phyloP scores from a whole-genome alignment of 1,140 invertebrate genomes.

The Drosophila orosa region DNA sequence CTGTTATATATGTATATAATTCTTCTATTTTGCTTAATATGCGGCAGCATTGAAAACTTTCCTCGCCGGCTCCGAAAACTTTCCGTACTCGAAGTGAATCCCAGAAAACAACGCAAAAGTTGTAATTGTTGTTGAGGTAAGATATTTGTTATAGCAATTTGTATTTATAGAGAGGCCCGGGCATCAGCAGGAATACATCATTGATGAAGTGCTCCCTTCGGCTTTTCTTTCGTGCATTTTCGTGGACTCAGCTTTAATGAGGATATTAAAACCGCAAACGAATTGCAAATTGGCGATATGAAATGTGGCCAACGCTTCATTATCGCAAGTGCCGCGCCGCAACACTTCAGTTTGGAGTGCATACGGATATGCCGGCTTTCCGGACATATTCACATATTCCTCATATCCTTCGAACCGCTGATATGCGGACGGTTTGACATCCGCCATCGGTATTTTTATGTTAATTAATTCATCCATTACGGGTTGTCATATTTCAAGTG shows the following conservation, averaged over 20 bases:
- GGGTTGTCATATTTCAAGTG: conserved; percentile 66
- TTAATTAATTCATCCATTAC: conserved; percentile 76
- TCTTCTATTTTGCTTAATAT: conserved; percentile 69
- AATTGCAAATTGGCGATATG: conserved; percentile 56
- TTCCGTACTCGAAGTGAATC: conserved; percentile 40
- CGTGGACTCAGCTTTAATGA: conserved; percentile 5
- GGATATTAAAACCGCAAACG: conserved; percentile 30
- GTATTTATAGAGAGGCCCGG: conserved; percentile 37
- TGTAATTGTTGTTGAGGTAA: conserved; percentile 80
- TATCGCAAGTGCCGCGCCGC: conserved; percentile 62
- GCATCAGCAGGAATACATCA: conserved; percentile 17
- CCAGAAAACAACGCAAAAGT: conserved; percentile 54
- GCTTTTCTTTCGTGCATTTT: neutral
- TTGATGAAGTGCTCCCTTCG: conserved; percentile 45
- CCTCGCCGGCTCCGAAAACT: conserved; percentile 50
- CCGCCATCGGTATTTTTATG: conserved; percentile 61
- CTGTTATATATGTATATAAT: conserved; percentile 28
- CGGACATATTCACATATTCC: conserved; percentile 51
- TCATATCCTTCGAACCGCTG: conserved; percentile 12
- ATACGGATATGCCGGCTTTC: conserved; percentile 36
- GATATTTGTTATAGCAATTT: conserved; percentile 58
- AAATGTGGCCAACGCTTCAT: conserved; percentile 60
- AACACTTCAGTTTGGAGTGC: conserved; percentile 66
- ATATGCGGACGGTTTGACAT: conserved; percentile 33
- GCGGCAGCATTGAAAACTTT: conserved; percentile 78